phyloP scores from a whole-genome alignment of 2,888 invertebrate species.

The Lasius platythorax region DNA sequence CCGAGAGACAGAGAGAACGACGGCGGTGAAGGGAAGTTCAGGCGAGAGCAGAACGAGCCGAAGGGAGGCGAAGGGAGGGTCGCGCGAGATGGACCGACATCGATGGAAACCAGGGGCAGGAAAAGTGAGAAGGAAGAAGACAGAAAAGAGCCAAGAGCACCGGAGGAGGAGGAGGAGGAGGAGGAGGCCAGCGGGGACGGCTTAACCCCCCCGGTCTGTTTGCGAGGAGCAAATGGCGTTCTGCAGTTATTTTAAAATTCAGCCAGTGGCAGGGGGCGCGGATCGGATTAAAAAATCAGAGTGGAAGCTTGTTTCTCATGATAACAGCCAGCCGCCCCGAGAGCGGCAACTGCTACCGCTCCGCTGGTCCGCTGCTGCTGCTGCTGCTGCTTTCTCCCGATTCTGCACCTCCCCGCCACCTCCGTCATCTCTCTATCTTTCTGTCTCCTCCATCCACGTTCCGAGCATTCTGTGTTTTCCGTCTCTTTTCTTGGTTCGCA shows the following conservation, averaged over 20 bases:
- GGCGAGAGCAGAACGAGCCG: slow-evolving; percentile 36
- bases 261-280: slow-evolving; percentile 81
- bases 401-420: slow-evolving; percentile 69
- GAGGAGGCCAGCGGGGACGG: slow-evolving; percentile 69
- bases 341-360: slow-evolving; percentile 81
- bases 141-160: slow-evolving; percentile 55
- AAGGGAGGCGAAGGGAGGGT: slow-evolving; percentile 33
- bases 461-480: slow-evolving; percentile 62
- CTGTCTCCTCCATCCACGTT: slow-evolving; percentile 60
- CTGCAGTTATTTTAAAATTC: slow-evolving; percentile 87
- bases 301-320: slow-evolving; percentile 87
- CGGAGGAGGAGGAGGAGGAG: slow-evolving; percentile 63
- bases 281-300: slow-evolving; percentile 87
- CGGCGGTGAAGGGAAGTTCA: slow-evolving; percentile 31
- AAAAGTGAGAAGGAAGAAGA: slow-evolving; percentile 50
- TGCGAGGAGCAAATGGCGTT: slow-evolving; percentile 87
- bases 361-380: slow-evolving; percentile 69
- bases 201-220: slow-evolving; percentile 84
- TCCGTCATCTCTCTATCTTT: slow-evolving; percentile 66
- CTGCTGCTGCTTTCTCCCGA: slow-evolving; percentile 81
- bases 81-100: slow-evolving; percentile 19
- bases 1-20: neutral
- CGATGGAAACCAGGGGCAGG: slow-evolving; percentile 53
- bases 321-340: slow-evolving; percentile 82
- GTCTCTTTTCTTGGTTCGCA: slow-evolving; percentile 44